Conservation (phyloP, 2,113 vertebrate genomes). For the Oplegnathus fasciatus region DNA sequence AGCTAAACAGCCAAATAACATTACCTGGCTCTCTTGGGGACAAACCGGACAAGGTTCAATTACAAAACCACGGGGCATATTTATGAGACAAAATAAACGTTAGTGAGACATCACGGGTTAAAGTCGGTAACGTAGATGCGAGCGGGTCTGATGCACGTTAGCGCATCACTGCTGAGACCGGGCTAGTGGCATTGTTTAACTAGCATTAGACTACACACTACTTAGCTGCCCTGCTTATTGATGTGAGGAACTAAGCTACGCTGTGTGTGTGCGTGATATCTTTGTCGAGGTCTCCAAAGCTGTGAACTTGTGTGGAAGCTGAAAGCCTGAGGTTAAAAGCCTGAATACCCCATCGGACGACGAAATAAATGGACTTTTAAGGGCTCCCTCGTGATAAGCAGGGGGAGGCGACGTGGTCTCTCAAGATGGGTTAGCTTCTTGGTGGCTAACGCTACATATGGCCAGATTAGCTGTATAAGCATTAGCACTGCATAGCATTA, state of each 20-base stretch:
- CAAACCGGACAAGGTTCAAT: neutral
- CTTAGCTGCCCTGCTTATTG: slow-evolving; percentile 20
- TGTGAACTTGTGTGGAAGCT: neutral
- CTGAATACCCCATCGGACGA: too few relatives aligned
- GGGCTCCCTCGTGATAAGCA: slow-evolving; percentile 65
- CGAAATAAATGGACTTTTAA: slow-evolving; percentile 15
- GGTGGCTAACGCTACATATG: slow-evolving; percentile 56
- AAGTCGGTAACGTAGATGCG: neutral
- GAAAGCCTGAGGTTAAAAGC: neutral
- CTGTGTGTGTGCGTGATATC: neutral
- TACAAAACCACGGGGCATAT: neutral
- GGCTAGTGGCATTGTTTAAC: slow-evolving; percentile 72
- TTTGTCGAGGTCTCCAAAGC: neutral
- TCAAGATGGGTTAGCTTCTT: slow-evolving; percentile 61
- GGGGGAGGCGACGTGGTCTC: slow-evolving; percentile 60
- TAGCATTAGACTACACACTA: slow-evolving; percentile 62
- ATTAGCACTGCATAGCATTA: slow-evolving; percentile 71
- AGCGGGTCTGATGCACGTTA: neutral
- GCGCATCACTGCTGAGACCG: slow-evolving; percentile 22
- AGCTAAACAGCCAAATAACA: neutral
- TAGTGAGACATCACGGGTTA: neutral
- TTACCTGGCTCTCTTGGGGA: neutral
- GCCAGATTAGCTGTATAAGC: slow-evolving; percentile 57
- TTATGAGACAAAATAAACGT: neutral
- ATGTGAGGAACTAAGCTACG: neutral